phyloP scores from a whole-genome alignment of 92 coral and sea anemone genomes.

The Phenganax stokvisi region DNA sequence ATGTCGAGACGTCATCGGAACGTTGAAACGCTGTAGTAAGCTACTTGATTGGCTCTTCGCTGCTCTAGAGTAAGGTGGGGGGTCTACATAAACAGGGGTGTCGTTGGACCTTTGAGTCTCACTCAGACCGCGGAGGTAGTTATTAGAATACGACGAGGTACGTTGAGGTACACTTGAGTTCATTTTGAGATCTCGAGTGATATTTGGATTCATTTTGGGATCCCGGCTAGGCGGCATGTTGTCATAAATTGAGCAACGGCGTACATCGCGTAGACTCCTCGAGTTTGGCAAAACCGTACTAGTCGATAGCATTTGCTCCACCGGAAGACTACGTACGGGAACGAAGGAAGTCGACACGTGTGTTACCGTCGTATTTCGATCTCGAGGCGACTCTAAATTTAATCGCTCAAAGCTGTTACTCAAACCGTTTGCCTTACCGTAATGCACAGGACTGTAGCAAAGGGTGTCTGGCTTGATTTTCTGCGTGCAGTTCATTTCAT shows the following conservation, averaged over 20 bases:
- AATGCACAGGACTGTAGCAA: constrained; percentile 89
- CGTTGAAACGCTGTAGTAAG: constrained; percentile 35
- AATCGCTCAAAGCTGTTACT: constrained; percentile 22
- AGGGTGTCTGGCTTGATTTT: constrained; percentile 80
- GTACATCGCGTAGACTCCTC: constrained; percentile 11
- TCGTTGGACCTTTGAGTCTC: constrained; percentile 8
- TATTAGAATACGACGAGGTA: background rate
- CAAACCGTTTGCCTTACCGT: constrained; percentile 50
- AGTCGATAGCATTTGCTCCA: constrained; percentile 19
- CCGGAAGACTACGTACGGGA: constrained; percentile 32
- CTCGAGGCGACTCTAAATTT: constrained; percentile 1
- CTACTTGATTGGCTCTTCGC: constrained; percentile 8
- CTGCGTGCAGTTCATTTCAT: constrained; percentile 61
- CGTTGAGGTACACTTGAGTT: constrained; percentile 14
- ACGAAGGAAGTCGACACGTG: constrained; percentile 37
- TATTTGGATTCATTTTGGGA: constrained; percentile 1
- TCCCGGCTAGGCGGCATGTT: constrained; percentile 19
- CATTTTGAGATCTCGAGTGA: background rate
- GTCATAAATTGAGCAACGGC: constrained; percentile 36
- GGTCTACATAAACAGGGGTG: constrained; percentile 21
- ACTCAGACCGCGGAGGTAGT: background rate
- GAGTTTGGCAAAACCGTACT: constrained; percentile 38
- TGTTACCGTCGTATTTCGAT: constrained; percentile 33
- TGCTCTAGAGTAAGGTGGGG: constrained; percentile 31
- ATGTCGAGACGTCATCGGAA: constrained; percentile 11